phyloP scores from a whole-genome alignment of 2,113 vertebrate species.

The Gallinago undulata region DNA sequence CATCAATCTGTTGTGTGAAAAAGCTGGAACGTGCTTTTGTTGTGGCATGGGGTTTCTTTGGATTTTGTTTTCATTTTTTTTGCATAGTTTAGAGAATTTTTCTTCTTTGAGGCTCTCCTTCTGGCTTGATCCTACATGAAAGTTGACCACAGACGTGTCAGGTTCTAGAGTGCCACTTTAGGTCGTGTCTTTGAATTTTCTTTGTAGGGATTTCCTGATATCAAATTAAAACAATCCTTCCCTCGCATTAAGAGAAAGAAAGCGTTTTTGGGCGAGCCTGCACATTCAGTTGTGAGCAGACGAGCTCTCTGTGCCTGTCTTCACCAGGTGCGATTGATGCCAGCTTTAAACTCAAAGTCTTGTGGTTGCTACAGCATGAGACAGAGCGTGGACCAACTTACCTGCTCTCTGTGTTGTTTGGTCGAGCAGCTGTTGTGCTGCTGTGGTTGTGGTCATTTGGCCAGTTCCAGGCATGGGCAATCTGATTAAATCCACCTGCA shows the following conservation, averaged over 20 bases:
- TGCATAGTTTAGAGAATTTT: constrained; percentile 20
- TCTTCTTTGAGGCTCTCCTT: constrained; percentile 25
- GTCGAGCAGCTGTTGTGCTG: background rate
- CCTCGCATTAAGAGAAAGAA: background rate
- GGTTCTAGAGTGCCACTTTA: constrained; percentile 18
- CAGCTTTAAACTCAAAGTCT: background rate
- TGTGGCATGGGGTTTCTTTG: constrained; percentile 4
- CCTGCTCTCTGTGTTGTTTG: background rate
- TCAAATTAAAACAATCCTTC: background rate
- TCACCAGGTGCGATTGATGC: background rate
- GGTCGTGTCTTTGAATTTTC: constrained; percentile 47
- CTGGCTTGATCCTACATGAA: constrained; percentile 48
- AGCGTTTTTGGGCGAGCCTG: background rate
- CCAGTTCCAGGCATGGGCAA: fast-evolving
- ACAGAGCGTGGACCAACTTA: background rate
- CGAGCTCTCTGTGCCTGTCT: background rate
- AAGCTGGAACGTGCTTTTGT: constrained; percentile 21
- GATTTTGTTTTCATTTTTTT: constrained; percentile 4
- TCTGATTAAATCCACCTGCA: background rate
- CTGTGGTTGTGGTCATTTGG: background rate
- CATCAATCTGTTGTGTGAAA: constrained; percentile 39
- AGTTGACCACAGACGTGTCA: constrained; percentile 18
- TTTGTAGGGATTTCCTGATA: constrained; percentile 34
- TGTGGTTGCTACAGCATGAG: background rate
- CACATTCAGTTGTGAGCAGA: background rate